Conservation (phyloP, 2,113 vertebrate species). For the Loxodonta africana region DNA sequence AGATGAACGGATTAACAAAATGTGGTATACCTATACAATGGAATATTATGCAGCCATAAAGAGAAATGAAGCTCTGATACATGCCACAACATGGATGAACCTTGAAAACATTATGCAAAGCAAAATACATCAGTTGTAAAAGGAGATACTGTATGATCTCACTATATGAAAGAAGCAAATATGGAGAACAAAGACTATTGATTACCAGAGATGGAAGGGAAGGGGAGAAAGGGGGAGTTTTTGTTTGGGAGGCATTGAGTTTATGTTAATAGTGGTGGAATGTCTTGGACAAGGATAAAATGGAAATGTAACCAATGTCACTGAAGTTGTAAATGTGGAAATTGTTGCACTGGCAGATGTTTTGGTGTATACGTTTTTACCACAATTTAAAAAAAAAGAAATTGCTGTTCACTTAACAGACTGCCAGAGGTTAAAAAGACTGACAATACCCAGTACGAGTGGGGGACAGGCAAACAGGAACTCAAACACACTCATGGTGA, state of each 20-base stretch:
- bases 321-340: background rate
- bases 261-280: background rate
- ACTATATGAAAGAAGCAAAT: background rate
- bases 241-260: background rate
- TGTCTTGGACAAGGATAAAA: background rate
- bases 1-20: background rate
- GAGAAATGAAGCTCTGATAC: background rate
- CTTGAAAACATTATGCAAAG: background rate
- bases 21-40: background rate
- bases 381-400: background rate
- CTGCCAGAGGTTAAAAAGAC: background rate
- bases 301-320: background rate
- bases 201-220: background rate
- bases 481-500: rapidly evolving
- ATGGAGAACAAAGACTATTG: background rate
- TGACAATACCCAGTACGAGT: background rate
- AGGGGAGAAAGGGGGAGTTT: background rate
- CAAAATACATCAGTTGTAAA: background rate
- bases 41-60: background rate
- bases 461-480: background rate
- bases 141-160: background rate
- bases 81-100: background rate
- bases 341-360: background rate
- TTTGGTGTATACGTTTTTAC: background rate
- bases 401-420: background rate